Conservation (phyloP, 2,797 vertebrate genomes). For the Oreortyx pictus region DNA sequence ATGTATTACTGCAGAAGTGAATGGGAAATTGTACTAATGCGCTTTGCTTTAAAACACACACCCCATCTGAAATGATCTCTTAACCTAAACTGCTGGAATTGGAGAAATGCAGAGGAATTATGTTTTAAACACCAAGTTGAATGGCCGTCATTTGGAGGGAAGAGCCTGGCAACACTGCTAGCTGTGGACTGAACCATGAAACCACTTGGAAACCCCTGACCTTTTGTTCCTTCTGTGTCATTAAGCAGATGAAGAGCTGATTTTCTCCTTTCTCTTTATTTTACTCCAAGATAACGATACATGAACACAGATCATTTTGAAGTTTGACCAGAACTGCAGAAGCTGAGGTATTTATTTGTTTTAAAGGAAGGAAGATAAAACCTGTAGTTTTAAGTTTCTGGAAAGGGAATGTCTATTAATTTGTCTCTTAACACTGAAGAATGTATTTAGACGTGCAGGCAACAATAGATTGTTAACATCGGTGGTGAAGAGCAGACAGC, state of each 20-base stretch:
- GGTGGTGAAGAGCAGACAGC: background rate
- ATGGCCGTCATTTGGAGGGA: background rate
- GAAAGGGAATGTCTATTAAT: background rate
- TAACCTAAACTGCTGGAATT: background rate
- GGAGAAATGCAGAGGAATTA: background rate
- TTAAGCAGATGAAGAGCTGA: background rate
- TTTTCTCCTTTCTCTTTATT: background rate
- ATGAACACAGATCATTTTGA: background rate
- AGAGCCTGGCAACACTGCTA: background rate
- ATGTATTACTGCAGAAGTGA: background rate
- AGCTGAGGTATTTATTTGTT: background rate
- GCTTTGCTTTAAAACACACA: background rate
- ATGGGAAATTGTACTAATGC: background rate
- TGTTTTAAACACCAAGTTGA: background rate
- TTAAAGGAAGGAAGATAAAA: background rate
- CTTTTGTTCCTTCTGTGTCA: fast-evolving
- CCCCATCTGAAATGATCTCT: background rate
- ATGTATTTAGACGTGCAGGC: background rate
- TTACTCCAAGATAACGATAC: background rate
- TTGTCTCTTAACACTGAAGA: background rate
- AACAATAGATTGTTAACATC: fast-evolving
- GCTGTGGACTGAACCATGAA: background rate
- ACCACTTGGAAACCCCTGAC: background rate
- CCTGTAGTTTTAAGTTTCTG: background rate
- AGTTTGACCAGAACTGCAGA: background rate